Base-by-base conservation (phyloP, 2,113 vertebrate genomes). In the Pycnonotus jocosus region DNA sequence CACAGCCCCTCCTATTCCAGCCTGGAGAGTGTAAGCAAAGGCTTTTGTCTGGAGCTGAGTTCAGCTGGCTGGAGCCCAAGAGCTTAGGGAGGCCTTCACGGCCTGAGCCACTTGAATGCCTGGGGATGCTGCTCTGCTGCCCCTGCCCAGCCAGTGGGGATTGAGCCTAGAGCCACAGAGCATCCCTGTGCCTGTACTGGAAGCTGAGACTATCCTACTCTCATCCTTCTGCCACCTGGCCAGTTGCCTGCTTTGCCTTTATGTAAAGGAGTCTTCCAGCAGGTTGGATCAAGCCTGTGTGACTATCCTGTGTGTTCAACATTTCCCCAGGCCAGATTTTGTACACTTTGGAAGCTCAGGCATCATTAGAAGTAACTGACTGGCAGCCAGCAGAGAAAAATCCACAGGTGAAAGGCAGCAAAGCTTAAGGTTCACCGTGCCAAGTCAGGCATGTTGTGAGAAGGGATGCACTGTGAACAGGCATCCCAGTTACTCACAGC, bases 11-110 rank as follows among this genome's bases (percentile, higher is more conserved):
- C 15, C 23, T 44, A n/a, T 68, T 89, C 18, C 33, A 83, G 40
- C 54, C 72, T 45, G 58, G 62, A 37, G 33, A 68, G 35, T 7
- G 22, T 19, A 7, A 79, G 53, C 25, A 48, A 86, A 70, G n/a
- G 19, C 22, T 84, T 90, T 90, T 64, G 13, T 37, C 45, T 1
- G 3, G 50, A 60, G 44, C 4, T 15, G 27, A 23, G 51, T 65
- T 73, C 15, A 51, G 27, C 33, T 51, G 65, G 50, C 14, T 50
- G 53, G 10, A 21, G 6, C 30, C 65, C 28, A 70, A 61, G 60
- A 61, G 5, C 56, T 91, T 0, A 0, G 14, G 8, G 48, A 31
- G 23, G 11, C 11, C 25, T 56, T n/a, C 35, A 28, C 47, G 25
- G 33, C 7, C 61, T 48, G 56, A 78, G 56, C 27, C 5, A 2